These are phyloP conservation scores for Dascyllus trimaculatus DNA, from an alignment of 2,113 vertebrate species.

Conservation along the genomic window DNA sequence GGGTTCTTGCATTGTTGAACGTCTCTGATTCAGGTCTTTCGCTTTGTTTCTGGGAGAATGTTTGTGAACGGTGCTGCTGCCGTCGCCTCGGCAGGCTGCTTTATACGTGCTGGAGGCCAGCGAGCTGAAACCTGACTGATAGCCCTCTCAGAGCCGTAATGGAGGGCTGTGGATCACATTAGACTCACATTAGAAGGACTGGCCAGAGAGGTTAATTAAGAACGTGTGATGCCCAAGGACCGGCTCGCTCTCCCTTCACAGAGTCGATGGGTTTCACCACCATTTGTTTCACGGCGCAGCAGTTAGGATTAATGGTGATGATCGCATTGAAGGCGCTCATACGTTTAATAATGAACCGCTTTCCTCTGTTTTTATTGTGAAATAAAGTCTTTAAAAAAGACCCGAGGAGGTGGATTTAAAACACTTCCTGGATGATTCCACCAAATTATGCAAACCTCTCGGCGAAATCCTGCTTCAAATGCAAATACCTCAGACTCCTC, in stretches of 20 bases:
- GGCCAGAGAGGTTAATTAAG: slow-evolving; percentile 78
- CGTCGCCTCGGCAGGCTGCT: slow-evolving; percentile 4
- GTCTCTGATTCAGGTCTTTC: too few species aligned
- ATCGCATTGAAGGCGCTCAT: slow-evolving; percentile 34
- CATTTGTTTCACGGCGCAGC: slow-evolving; percentile 34
- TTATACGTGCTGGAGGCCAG: slow-evolving; percentile 42
- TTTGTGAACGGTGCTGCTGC: too few species aligned
- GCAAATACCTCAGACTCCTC: slow-evolving; percentile 38
- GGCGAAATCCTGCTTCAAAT: slow-evolving; percentile 44
- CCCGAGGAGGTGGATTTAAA: slow-evolving; percentile 24
- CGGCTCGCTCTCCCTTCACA: slow-evolving; percentile 19
- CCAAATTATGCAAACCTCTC: slow-evolving; percentile 27
- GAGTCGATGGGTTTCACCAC: slow-evolving; percentile 8
- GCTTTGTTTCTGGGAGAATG: not conserved
- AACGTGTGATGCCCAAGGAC: slow-evolving; percentile 39
- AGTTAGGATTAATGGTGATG: slow-evolving; percentile 43
- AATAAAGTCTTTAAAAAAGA: slow-evolving; percentile 20
- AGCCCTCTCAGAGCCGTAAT: slow-evolving; percentile 66
- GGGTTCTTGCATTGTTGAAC: too few species aligned
- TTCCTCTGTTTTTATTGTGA: slow-evolving; percentile 22
- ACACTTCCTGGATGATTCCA: slow-evolving; percentile 30
- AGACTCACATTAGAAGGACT: slow-evolving; percentile 61
- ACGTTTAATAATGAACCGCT: slow-evolving; percentile 31
- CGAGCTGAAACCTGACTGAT: slow-evolving; percentile 71
- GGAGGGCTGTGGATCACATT: slow-evolving; percentile 73